Percentiles rank a stretch among this genome's conserved stretches.
Evolutionary conservation across 2,113 vertebrate species (phyloP).

Genomic region (Gobiocypris rarus): DNA sequence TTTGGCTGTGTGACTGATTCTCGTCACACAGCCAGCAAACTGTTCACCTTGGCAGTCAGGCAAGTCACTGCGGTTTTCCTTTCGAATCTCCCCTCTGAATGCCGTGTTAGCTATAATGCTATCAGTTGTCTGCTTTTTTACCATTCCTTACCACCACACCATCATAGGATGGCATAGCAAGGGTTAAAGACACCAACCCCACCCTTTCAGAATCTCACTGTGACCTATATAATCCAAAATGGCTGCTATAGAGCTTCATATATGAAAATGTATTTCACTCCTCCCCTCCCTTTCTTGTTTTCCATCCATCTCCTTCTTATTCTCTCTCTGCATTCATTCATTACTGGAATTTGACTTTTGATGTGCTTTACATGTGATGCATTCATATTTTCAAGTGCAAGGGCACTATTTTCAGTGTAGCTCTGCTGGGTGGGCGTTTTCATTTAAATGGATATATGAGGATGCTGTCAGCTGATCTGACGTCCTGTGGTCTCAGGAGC

Average conservation of each 20-base stretch:
- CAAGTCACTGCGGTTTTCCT: background rate
- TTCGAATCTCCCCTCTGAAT: background rate
- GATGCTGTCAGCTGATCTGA: constrained; percentile 17
- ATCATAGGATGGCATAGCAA: background rate
- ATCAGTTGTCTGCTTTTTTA: background rate
- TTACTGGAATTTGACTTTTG: background rate
- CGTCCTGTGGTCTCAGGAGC: background rate
- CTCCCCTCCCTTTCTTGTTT: background rate
- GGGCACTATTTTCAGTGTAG: background rate
- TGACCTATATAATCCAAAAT: constrained; percentile 64
- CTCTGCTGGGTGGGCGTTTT: background rate
- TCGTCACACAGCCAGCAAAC: background rate
- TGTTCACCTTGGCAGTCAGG: constrained; percentile 29
- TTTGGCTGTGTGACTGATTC: background rate
- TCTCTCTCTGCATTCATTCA: background rate
- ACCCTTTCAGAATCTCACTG: constrained; percentile 46
- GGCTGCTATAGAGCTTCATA: constrained; percentile 41
- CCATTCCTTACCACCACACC: background rate
- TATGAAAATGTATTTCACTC: background rate
- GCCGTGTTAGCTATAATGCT: background rate
- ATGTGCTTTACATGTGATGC: background rate
- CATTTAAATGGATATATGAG: background rate
- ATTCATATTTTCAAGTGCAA: background rate
- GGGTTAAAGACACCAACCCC: constrained; percentile 38
- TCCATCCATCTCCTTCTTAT: background rate